Conservation (phyloP, 2,797 vertebrate species). For the Luscinia megarhynchos region DNA sequence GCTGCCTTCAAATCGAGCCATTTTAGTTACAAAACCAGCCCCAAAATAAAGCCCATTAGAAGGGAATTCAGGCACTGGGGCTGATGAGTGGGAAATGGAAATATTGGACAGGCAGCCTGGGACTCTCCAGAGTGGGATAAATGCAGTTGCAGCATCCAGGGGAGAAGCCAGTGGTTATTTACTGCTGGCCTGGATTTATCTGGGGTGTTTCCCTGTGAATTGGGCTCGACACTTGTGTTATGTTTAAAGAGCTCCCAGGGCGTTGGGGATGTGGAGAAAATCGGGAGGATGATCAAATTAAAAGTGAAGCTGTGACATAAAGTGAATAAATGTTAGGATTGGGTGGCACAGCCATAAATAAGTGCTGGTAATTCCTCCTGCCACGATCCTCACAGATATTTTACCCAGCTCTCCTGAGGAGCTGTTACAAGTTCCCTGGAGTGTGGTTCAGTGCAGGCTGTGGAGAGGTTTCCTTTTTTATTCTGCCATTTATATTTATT, state of each 20-base stretch:
- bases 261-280: background rate
- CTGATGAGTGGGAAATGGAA: background rate
- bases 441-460: background rate
- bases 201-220: background rate
- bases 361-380: background rate
- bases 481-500: background rate
- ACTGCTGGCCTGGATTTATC: background rate
- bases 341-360: background rate
- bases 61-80: background rate
- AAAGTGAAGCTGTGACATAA: background rate
- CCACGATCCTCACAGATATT: background rate
- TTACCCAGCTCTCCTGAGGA: background rate
- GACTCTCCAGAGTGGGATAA: background rate
- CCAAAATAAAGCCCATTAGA: background rate
- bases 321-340: background rate
- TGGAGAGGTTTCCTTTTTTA: background rate
- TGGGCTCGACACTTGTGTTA: background rate
- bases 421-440: background rate
- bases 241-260: background rate
- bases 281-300: background rate
- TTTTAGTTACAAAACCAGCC: background rate
- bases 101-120: background rate
- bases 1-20: background rate
- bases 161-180: background rate
- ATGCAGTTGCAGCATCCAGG: background rate